Conservation (phyloP, 2,113 vertebrate genomes). For the Tringa solitaria region DNA sequence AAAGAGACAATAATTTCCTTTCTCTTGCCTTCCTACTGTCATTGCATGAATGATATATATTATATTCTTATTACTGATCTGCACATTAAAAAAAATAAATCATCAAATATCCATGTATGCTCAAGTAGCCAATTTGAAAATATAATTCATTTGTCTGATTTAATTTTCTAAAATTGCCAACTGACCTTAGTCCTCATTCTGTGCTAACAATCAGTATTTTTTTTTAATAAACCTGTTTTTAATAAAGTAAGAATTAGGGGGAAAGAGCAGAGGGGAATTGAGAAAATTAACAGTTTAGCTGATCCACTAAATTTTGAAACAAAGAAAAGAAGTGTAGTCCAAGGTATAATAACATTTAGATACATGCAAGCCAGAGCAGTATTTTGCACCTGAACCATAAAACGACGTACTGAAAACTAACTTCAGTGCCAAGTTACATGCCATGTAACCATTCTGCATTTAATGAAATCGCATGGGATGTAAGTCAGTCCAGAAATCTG, state of each 20-base stretch:
- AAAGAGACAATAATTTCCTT: neutral
- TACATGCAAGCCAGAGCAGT: neutral
- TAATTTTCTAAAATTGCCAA: conserved; percentile 31
- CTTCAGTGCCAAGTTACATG: conserved; percentile 19
- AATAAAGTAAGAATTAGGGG: conserved; percentile 3
- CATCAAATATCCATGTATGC: neutral
- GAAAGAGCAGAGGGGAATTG: neutral
- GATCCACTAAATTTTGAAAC: conserved; percentile 24
- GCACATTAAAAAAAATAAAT: neutral
- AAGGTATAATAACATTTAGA: neutral
- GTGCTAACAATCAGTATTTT: neutral
- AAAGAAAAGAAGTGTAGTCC: conserved; percentile 5
- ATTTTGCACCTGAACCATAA: conserved; percentile 59
- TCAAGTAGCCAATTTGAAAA: conserved; percentile 14
- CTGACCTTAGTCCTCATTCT: neutral
- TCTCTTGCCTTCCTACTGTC: neutral
- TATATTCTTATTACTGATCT: neutral
- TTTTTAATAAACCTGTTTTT: neutral
- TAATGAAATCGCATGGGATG: neutral
- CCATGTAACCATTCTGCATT: neutral
- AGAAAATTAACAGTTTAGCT: conserved; percentile 24
- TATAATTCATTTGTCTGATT: neutral
- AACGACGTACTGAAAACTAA: neutral
- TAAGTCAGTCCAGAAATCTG: conserved; percentile 3
- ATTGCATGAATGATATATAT: neutral